Evolutionary conservation across 1,140 invertebrate species (phyloP), one percentile per base, ranked within the genome.

Genomic region (Euschistus heros): DNA sequence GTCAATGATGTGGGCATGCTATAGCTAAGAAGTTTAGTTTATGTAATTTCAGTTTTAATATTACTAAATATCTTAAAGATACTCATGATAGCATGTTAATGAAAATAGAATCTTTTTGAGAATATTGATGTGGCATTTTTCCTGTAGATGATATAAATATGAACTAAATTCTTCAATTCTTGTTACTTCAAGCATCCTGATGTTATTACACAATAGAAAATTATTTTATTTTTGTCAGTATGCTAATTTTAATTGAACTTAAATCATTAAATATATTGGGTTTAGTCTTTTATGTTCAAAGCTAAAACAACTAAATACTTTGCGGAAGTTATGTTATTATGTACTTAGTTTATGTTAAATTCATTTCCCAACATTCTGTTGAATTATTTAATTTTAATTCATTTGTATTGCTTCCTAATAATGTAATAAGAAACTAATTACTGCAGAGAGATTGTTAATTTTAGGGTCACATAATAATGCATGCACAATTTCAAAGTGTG

Each of bases 1-100:
- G 47, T 50, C n/a, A 50, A 50, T 50, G n/a, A 50, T 50, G 47
- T 50, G 47, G 47, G 47, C 47, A 50, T 50, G 47, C 13, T 50
- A 50, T 50, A 50, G 47, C 22, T 50, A 13, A 50, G 0, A 50
- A 50, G 22, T 50, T 50, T 50, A 50, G 47, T 50, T 18, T 22
- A 20, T 18, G 8, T 50, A 22, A 5, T 50, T 50, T 50, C n/a
- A 8, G 3, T n/a, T 50, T 50, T 50, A 6, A 18, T 50, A n/a
- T 20, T 22, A 50, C 4, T 50, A 50, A 5, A 50, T 7, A 18
- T 7, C 5, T 50, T 18, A 50, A 50, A 20, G 47, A 50, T 14
- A n/a, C n/a, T 50, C n/a, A n/a, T 50, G 22, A 50, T n/a, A 50
- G 47, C 47, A 50, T 50, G 47, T 50, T 50, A 18, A 50, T 22